phyloP scores from a whole-genome alignment of 2,113 vertebrate genomes.

The Clarias magur region DNA sequence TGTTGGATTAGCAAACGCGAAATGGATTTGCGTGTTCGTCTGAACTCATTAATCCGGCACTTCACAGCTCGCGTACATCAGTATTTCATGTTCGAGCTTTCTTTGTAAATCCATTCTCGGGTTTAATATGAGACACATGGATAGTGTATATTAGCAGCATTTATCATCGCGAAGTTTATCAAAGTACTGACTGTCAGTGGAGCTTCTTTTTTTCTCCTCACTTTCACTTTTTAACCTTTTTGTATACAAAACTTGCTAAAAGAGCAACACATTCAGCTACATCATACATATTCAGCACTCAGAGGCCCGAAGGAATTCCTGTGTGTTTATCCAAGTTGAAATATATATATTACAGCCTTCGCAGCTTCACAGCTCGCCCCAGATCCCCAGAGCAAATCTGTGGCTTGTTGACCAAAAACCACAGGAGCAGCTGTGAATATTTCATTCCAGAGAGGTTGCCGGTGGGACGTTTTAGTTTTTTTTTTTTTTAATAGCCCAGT shows the following conservation, averaged over 20 bases:
- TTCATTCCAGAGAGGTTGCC: conserved; percentile 67
- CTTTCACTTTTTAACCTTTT: conserved; percentile 28
- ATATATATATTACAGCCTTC: conserved; percentile 73
- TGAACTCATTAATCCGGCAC: conserved; percentile 14
- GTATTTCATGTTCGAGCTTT: conserved; percentile 8
- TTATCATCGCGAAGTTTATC: conserved; percentile 31
- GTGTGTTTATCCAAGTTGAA: conserved; percentile 73
- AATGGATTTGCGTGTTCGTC: conserved; percentile 65
- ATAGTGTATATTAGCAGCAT: conserved; percentile 10
- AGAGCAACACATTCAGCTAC: conserved; percentile 47
- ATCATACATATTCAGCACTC: conserved; percentile 53
- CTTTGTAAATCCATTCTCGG: conserved; percentile 17
- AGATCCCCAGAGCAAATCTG: conserved; percentile 72
- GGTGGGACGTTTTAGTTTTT: conserved; percentile 25
- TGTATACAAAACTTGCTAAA: conserved; percentile 27
- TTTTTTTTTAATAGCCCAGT: conserved; percentile 48
- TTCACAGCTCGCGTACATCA: background rate
- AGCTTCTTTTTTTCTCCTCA: conserved; percentile 5
- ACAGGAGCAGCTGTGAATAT: conserved; percentile 79
- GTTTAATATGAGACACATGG: background rate
- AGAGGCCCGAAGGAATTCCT: conserved; percentile 50
- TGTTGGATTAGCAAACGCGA: conserved; percentile 71
- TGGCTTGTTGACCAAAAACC: conserved; percentile 74
- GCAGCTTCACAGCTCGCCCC: conserved; percentile 74
- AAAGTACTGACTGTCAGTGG: conserved; percentile 16